Evolutionary conservation across 2,797 vertebrate genomes (phyloP), one percentile per base, ranked within the genome.

Genomic region (Columba guinea): DNA sequence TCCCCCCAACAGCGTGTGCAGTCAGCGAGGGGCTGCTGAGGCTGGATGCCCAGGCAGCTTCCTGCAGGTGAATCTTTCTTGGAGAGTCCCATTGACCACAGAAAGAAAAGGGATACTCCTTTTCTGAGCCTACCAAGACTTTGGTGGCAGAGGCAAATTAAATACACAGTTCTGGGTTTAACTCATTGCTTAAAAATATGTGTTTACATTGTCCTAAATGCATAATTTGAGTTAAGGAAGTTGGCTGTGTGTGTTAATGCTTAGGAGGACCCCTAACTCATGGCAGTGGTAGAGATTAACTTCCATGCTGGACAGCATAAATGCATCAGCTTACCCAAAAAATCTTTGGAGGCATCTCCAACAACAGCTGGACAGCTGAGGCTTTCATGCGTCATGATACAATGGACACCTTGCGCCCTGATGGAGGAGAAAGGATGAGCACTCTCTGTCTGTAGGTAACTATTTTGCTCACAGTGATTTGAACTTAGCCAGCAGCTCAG

Each of bases 391-490:
- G 3, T 26, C 5, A 30, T 14, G 34, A 24, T 20, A 11, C 24
- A 22, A n/a, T 24, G 49, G 24, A 39, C 0, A 3, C 44, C 44
- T 10, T 1, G 1, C 4, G 5, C 16, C 35, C 5, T 30, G 62
- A 44, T 1, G 5, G 26, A n/a, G 28, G 37, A 59, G 60, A 46
- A 41, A 51, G 44, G 60, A 52, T n/a, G 52, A 52, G 19, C 18
- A 2, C 37, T 24, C 15, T 2, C 20, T 0, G 0, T 79, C 1
- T 2, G 37, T 11, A n/a, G 28, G 46, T 15, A 14, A 11, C 27
- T 11, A 1, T 17, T 27, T 73, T 52, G 23, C 44, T 44, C 26
- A 27, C 26, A 37, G 37, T n/a, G 27, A 5, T 65, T 58, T 35
- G 32, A 35, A 22, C 18, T 26, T 32, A 26, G 35, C 21, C 4